These are phyloP conservation scores for Athetis lepigone DNA, from an alignment of 2,888 invertebrate genomes.

Conservation along the genomic window DNA sequence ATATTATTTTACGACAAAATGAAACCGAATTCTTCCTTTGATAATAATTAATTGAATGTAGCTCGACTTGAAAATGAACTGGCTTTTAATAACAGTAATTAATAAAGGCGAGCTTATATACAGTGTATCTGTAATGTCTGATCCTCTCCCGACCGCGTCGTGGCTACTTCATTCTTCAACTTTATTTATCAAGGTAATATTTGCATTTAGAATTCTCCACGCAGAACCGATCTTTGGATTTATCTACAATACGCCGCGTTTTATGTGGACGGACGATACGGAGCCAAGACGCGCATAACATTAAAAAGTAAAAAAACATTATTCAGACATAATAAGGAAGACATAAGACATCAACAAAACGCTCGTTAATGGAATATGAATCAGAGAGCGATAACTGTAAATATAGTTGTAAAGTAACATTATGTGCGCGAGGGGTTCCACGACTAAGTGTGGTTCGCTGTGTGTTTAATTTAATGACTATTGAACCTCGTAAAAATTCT, in stretches of 20 bases:
- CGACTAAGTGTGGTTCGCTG: slow-evolving; percentile 64
- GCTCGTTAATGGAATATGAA: slow-evolving; percentile 47
- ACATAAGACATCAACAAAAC: slow-evolving; percentile 56
- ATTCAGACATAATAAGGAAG: slow-evolving; percentile 33
- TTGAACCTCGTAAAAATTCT: slow-evolving; percentile 77
- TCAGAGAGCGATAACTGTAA: slow-evolving; percentile 56
- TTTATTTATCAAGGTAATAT: no score
- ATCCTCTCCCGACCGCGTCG: no score
- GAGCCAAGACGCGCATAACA: not conserved
- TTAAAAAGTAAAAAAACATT: slow-evolving; percentile 22
- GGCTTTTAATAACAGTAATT: slow-evolving; percentile 16
- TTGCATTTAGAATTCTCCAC: no score
- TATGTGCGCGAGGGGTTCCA: slow-evolving; percentile 41
- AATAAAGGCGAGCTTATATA: not conserved
- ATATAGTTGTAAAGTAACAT: slow-evolving; percentile 59
- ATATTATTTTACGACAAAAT: slow-evolving; percentile 23
- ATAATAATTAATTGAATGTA: slow-evolving; percentile 16
- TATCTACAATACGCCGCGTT: no score
- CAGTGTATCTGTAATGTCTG: no score
- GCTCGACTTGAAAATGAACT: slow-evolving; percentile 3
- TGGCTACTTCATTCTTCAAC: no score
- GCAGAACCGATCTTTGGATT: no score
- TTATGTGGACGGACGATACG: no score
- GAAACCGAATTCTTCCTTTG: slow-evolving; percentile 24
- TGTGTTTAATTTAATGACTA: slow-evolving; percentile 76